These are phyloP conservation scores for Mercenaria mercenaria DNA, from an alignment of 1,140 invertebrate species.

Conservation along the genomic window DNA sequence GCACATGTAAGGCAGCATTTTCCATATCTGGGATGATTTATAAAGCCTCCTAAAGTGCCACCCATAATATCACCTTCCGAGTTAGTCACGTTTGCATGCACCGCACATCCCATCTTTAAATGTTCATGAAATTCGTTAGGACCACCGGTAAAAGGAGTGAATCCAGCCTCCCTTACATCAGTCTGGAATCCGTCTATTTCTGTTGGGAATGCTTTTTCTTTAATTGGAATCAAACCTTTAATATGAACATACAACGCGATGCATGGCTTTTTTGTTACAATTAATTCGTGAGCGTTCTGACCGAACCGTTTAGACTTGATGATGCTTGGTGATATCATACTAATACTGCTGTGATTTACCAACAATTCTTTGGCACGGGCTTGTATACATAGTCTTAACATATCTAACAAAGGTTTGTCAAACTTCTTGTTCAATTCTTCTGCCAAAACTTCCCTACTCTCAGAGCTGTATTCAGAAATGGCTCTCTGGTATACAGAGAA, in stretches of 20 bases:
- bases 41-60: constrained; percentile 3
- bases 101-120: no score
- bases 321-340: not conserved
- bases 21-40: not conserved
- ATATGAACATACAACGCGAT: not conserved
- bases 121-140: no score
- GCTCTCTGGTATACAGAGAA: no score
- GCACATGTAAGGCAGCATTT: not conserved
- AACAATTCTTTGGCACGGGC: not conserved
- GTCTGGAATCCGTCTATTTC: not conserved
- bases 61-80: not conserved
- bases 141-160: not conserved
- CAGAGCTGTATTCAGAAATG: no score
- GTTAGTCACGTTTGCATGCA: not conserved
- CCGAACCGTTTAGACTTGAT: not conserved
- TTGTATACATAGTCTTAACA: no score
- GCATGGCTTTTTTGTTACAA: not conserved
- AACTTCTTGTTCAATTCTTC: no score
- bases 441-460: no score
- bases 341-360: not conserved
- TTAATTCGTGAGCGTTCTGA: not conserved
- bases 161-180: not conserved
- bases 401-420: no score
- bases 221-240: not conserved
- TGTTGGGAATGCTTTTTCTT: not conserved